Percentiles rank a stretch among this genome's conserved stretches.
Evolutionary conservation across 2,113 vertebrate genomes (phyloP).

Genomic region (Mustela nigripes): DNA sequence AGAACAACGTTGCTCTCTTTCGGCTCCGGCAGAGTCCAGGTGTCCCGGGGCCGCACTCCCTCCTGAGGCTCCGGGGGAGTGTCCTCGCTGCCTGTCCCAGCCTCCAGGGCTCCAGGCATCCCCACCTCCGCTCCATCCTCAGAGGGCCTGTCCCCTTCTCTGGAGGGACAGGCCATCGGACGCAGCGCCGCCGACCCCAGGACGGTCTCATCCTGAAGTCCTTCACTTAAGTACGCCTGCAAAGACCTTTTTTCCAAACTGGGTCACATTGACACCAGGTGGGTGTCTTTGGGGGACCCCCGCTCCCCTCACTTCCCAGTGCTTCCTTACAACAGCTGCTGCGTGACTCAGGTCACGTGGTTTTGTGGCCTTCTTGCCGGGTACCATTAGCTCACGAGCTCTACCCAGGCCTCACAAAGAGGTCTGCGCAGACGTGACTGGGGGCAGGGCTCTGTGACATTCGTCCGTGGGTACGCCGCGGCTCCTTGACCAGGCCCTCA

Average conservation of each 20-base stretch:
- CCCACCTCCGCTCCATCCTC: fast-evolving
- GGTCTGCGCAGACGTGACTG: fast-evolving
- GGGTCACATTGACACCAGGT: fast-evolving
- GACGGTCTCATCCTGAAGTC: neutral
- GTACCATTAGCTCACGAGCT: fast-evolving
- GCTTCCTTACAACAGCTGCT: fast-evolving
- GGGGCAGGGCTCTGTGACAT: fast-evolving
- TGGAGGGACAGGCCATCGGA: neutral
- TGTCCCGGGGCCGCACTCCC: fast-evolving
- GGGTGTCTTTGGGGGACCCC: fast-evolving
- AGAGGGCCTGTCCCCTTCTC: fast-evolving
- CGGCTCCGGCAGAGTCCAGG: neutral
- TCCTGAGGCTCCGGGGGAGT: neutral
- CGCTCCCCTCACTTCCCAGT: fast-evolving
- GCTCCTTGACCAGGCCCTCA: neutral
- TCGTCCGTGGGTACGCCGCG: fast-evolving
- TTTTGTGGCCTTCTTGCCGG: neutral
- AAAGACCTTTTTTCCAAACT: neutral
- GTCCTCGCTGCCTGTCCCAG: too few species aligned
- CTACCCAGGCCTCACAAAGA: neutral
- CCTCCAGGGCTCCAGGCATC: neutral
- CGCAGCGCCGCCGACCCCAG: neutral
- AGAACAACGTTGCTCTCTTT: neutral
- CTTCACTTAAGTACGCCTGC: neutral
- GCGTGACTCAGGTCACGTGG: fast-evolving